Conservation (phyloP, 2,888 invertebrate genomes). For the Griposia aprilina region DNA sequence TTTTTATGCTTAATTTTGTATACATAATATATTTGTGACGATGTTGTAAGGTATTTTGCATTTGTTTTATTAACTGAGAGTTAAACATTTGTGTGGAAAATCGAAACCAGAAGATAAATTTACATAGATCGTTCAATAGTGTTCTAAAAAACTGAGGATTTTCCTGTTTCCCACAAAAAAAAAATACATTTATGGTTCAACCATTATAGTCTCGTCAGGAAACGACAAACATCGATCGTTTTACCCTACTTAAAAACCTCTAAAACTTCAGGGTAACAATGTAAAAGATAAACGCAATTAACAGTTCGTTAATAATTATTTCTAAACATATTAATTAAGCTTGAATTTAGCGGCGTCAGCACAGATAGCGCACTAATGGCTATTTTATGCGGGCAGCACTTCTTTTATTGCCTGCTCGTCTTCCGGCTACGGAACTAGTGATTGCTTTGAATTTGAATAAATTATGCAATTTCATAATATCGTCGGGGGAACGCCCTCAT, state of each 20-base stretch:
- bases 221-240: neutral
- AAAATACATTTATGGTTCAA: neutral
- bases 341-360: conserved; percentile 48
- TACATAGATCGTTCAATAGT: too few species aligned
- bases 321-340: conserved; percentile 52
- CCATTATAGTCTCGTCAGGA: neutral
- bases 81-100: neutral
- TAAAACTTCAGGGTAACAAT: conserved; percentile 48
- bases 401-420: conserved; percentile 46
- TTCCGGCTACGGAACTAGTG: conserved; percentile 61
- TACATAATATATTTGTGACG: conserved; percentile 17
- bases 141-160: neutral
- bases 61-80: neutral
- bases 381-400: conserved; percentile 59
- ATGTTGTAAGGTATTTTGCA: conserved; percentile 21
- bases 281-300: conserved; percentile 46
- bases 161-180: conserved; percentile 15
- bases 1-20: conserved; percentile 10
- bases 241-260: conserved; percentile 25
- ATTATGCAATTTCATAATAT: conserved; percentile 62
- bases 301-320: conserved; percentile 53
- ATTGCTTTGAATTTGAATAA: conserved; percentile 55
- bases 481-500: conserved; percentile 47
- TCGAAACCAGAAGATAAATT: neutral
- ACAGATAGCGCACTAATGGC: conserved; percentile 56